Evolutionary conservation across 2,113 vertebrate species (phyloP).

Genomic region (Neomonachus schauinslandi): DNA sequence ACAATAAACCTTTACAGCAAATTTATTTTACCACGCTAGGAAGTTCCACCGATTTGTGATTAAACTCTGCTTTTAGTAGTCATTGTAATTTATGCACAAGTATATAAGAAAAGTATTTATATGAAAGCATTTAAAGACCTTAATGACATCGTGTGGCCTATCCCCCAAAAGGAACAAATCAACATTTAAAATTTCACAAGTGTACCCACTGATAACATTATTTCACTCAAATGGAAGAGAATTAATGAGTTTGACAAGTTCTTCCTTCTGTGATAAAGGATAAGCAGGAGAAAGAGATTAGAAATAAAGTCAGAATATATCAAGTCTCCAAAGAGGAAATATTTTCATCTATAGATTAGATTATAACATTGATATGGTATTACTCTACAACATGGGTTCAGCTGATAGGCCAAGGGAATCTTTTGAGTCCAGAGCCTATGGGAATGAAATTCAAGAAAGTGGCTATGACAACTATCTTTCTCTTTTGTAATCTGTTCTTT

Average conservation of each 20-base stretch:
- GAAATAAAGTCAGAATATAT: slow-evolving; percentile 57
- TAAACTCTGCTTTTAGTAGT: background rate
- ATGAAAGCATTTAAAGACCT: background rate
- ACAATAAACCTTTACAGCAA: background rate
- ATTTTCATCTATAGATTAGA: slow-evolving; percentile 74
- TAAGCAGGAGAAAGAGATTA: slow-evolving; percentile 56
- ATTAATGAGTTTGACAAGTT: slow-evolving; percentile 64
- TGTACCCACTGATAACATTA: slow-evolving; percentile 35
- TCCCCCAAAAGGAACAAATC: background rate
- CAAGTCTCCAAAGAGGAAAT: slow-evolving; percentile 50
- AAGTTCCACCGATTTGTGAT: background rate
- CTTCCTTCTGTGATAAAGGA: slow-evolving; percentile 59
- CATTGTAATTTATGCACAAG: background rate
- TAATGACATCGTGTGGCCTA: background rate
- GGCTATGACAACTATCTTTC: slow-evolving; percentile 67
- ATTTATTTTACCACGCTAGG: background rate
- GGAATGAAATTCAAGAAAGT: slow-evolving; percentile 59
- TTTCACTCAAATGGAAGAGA: slow-evolving; percentile 38
- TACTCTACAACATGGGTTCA: slow-evolving; percentile 33
- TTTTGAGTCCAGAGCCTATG: slow-evolving; percentile 28
- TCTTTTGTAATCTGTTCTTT: slow-evolving; percentile 65
- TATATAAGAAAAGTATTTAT: background rate
- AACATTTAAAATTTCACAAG: slow-evolving; percentile 19
- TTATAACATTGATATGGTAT: slow-evolving; percentile 46
- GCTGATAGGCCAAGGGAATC: slow-evolving; percentile 22